phyloP scores from a whole-genome alignment of 1,140 invertebrate species.

The Pseudomyrmex sp. region DNA sequence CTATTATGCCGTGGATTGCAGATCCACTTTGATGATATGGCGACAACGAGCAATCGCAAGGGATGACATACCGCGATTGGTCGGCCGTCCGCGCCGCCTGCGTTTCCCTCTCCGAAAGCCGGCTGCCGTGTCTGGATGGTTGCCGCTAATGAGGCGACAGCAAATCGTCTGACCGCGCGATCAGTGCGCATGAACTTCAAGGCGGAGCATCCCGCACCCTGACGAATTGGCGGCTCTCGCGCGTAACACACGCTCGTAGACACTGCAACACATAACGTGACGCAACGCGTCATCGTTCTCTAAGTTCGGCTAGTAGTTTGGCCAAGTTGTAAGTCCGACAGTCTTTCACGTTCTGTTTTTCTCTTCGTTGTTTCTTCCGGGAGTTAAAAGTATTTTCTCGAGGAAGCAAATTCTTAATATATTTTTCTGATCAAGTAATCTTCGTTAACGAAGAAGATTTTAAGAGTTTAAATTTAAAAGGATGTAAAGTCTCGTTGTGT shows the following conservation, averaged over 20 bases:
- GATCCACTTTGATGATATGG: slow-evolving; percentile 58
- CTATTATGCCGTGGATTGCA: slow-evolving; percentile 56
- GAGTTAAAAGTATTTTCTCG: neutral
- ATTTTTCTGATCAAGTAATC: no score
- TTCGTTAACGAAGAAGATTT: no score
- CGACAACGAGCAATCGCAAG: neutral
- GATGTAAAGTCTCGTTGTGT: no score
- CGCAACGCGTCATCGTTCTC: slow-evolving; percentile 43
- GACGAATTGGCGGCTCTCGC: slow-evolving; percentile 51
- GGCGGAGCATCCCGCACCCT: slow-evolving; percentile 53
- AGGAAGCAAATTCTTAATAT: neutral
- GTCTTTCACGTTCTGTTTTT: neutral
- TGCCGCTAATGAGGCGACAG: slow-evolving; percentile 31
- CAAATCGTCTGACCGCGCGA: slow-evolving; percentile 44
- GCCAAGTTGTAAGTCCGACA: neutral
- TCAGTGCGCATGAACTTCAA: slow-evolving; percentile 59
- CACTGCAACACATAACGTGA: slow-evolving; percentile 61
- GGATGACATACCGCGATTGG: slow-evolving; percentile 45
- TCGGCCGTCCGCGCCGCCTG: slow-evolving; percentile 10
- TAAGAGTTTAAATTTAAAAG: no score
- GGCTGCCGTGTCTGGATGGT: neutral
- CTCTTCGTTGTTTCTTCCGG: neutral
- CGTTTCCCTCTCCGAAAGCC: slow-evolving; percentile 31
- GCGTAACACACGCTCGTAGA: neutral
- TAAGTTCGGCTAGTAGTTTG: neutral